A percentile compares a stretch with the other conserved stretches of the same genome.
Conservation (phyloP, 1,140 invertebrate genomes). For the Neodiprion lecontei region DNA sequence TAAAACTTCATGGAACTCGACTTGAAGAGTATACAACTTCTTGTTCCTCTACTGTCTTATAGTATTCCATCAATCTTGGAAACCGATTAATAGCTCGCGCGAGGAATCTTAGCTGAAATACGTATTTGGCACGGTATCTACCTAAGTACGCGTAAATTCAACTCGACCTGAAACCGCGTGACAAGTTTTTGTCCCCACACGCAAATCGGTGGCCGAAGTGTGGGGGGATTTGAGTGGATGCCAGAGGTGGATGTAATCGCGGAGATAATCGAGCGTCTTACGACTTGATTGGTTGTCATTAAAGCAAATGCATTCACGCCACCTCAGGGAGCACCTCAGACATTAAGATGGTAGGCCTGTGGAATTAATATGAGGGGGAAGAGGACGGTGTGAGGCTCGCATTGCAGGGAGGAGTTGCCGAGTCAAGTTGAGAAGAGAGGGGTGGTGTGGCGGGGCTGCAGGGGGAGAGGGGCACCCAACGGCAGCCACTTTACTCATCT, state of each 20-base stretch:
- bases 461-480: background rate
- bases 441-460: background rate
- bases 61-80: too few species aligned
- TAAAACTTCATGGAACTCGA: too few species aligned
- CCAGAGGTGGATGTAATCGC: conserved; percentile 42
- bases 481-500: conserved; percentile 32
- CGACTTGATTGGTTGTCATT: conserved; percentile 58
- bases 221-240: too few species aligned
- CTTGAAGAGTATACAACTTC: too few species aligned
- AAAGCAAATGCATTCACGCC: conserved; percentile 58
- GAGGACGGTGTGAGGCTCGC: conserved; percentile 32
- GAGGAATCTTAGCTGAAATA: too few species aligned
- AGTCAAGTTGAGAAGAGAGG: conserved; percentile 1
- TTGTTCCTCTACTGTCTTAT: too few species aligned
- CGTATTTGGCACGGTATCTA: too few species aligned
- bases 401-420: background rate
- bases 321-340: conserved; percentile 48
- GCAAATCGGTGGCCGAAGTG: too few species aligned
- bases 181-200: too few species aligned
- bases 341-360: conserved; percentile 45
- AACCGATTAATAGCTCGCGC: too few species aligned
- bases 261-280: conserved; percentile 58
- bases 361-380: conserved; percentile 55
- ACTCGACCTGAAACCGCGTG: too few species aligned
- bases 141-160: too few species aligned